Evolutionary conservation across 2,888 invertebrate species (phyloP).

Genomic region (Synanthedon andrenaeformis): DNA sequence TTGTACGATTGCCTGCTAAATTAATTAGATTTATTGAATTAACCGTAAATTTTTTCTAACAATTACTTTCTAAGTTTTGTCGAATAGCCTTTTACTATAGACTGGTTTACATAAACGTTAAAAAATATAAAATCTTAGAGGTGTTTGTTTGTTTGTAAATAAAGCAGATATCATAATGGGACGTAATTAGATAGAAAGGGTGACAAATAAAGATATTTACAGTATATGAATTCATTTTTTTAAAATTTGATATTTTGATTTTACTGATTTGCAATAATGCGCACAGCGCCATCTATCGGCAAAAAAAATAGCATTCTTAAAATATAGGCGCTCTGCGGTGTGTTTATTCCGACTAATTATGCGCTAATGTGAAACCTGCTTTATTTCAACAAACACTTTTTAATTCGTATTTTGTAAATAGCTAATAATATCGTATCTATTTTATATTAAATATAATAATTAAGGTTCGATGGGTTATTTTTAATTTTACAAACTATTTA

Average conservation of each 20-base stretch:
- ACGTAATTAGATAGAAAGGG: too few relatives aligned
- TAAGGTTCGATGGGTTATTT: constrained; percentile 68
- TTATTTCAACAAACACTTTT: constrained; percentile 26
- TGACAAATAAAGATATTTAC: too few relatives aligned
- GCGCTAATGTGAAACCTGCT: too few relatives aligned
- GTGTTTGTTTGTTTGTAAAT: background rate
- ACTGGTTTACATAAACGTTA: constrained; percentile 67
- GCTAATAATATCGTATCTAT: constrained; percentile 67
- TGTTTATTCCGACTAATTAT: too few relatives aligned
- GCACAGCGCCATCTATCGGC: too few relatives aligned
- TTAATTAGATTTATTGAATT: constrained; percentile 25
- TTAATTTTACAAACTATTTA: constrained; percentile 66
- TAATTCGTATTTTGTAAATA: constrained; percentile 70
- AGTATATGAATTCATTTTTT: too few relatives aligned
- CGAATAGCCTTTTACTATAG: constrained; percentile 68
- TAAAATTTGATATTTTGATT: too few relatives aligned
- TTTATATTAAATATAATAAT: constrained; percentile 64
- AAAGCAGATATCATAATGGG: too few relatives aligned
- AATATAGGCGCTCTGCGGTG: too few relatives aligned
- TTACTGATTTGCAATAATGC: too few relatives aligned
- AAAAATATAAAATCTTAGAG: constrained; percentile 21
- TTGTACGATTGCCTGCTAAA: constrained; percentile 57
- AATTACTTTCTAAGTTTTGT: constrained; percentile 50
- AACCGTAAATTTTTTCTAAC: constrained; percentile 50
- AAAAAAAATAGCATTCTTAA: too few relatives aligned